Base-by-base conservation (phyloP, 2,113 vertebrate species). In the Odobenus rosmarus region DNA sequence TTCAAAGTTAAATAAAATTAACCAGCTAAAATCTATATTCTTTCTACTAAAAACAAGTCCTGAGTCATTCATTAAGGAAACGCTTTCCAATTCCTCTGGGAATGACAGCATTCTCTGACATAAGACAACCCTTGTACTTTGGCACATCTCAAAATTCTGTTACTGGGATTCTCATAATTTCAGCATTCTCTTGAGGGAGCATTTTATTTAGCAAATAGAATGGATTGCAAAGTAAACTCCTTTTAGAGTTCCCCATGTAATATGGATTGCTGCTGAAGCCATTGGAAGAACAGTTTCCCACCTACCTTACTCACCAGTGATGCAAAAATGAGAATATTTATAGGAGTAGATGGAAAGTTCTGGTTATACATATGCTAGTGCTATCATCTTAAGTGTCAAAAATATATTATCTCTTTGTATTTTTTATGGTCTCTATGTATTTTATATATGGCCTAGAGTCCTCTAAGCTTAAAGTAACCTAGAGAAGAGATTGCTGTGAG, bases 1-100 rank as follows among this genome's bases (percentile, higher is more conserved):
- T 90, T 89, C 42, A 80, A 36, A 88, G 46, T 90, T 92, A 76
- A 87, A 79, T 90, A 93, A 93, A 92, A 94, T 79, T 71, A 86
- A 87, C 61, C 15, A 71, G 12, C 84, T 94, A 49, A 81, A 93
- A 76, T 96, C 18, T 86, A 14, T 36, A 82, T 67, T 92, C 81
- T 96, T 80, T 61, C n/a, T 72, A 64, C 13, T 71, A 26, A 16
- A 36, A 88, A 62, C 49, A 36, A 80, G 23, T 42, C 16, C 18
- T 85, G 42, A 81, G 26, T 91, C 26, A 61, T 81, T 95, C 39
- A 51, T 71, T 92, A 83, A 93, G 26, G 49, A 76, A 90, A 92
- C 87, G 6, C 6, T 46, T 93, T 80, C 64, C 42, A 57, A 0
- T 71, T 67, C 2, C n/a, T 64, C 33, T 39, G 90, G 46, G n/a